Conservation (phyloP, 1,140 invertebrate genomes). For the Papilio machaon region DNA sequence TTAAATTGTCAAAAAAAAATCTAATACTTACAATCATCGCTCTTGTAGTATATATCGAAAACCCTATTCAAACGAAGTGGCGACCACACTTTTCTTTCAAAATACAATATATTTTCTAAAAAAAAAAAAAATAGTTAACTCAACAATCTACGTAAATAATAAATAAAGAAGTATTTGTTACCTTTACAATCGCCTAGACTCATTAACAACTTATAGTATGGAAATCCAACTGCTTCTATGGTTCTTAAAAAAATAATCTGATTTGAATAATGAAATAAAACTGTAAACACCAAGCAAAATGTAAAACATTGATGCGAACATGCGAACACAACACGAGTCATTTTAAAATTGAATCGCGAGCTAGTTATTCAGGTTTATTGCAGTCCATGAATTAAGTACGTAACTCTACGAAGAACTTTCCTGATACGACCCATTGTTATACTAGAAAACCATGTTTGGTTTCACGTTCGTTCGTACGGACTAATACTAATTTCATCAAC, state of each 20-base stretch:
- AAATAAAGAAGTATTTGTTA: not conserved
- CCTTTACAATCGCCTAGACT: slow-evolving; percentile 34
- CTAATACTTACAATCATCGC: slow-evolving; percentile 6
- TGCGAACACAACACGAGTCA: not conserved
- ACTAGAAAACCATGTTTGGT: not conserved
- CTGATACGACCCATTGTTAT: not conserved
- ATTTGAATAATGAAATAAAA: slow-evolving; percentile 11
- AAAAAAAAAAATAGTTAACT: slow-evolving; percentile 2
- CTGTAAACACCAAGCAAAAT: not conserved
- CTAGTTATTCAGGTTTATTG: not conserved
- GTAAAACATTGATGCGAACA: not conserved
- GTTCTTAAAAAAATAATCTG: slow-evolving; percentile 29
- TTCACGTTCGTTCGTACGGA: not conserved
- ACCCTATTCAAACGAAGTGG: slow-evolving; percentile 27
- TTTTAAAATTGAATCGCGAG: not conserved
- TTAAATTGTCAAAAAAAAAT: not conserved
- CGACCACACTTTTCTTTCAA: slow-evolving; percentile 32
- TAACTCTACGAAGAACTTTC: not conserved
- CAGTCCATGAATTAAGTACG: not conserved
- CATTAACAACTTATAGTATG: slow-evolving; percentile 34
- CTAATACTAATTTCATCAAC: not conserved
- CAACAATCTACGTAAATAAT: not conserved
- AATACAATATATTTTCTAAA: slow-evolving; percentile 19
- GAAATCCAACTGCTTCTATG: slow-evolving; percentile 36
- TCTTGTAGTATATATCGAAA: slow-evolving; percentile 31